Conservation (phyloP, 2,113 vertebrate genomes). For the Oxygymnocypris stewartii region DNA sequence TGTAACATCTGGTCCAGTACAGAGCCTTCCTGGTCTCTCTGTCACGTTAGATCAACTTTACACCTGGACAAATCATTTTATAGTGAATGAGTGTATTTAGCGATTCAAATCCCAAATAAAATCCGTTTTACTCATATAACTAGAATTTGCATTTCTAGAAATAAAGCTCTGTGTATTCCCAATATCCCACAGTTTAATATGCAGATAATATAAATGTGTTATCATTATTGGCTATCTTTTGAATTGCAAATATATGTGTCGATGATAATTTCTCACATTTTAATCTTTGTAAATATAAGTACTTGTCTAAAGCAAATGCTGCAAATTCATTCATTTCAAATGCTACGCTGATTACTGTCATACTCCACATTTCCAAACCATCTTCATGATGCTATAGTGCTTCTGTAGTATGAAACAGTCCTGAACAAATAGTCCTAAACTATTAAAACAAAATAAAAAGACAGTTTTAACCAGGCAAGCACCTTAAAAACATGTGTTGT, state of each 20-base stretch:
- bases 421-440: too few species aligned
- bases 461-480: too few species aligned
- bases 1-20: slow-evolving; percentile 31
- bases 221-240: neutral
- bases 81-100: slow-evolving; percentile 8
- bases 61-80: neutral
- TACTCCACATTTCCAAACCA: too few species aligned
- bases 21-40: neutral
- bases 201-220: neutral
- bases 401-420: too few species aligned
- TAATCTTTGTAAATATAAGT: too few species aligned
- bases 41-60: slow-evolving; percentile 28
- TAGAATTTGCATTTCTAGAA: neutral
- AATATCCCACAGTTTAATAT: neutral
- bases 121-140: neutral
- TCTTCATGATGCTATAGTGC: too few species aligned
- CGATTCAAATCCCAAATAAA: neutral
- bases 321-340: neutral
- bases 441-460: too few species aligned
- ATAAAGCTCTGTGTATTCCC: neutral
- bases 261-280: too few species aligned
- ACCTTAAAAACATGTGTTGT: too few species aligned
- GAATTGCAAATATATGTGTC: neutral
- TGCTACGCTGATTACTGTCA: too few species aligned
- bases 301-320: neutral